Percentiles rank a stretch among this genome's conserved stretches.
These are phyloP conservation scores for Neosilurus mollespiculum DNA, from an alignment of 2,797 vertebrate genomes.

Conservation along the genomic window DNA sequence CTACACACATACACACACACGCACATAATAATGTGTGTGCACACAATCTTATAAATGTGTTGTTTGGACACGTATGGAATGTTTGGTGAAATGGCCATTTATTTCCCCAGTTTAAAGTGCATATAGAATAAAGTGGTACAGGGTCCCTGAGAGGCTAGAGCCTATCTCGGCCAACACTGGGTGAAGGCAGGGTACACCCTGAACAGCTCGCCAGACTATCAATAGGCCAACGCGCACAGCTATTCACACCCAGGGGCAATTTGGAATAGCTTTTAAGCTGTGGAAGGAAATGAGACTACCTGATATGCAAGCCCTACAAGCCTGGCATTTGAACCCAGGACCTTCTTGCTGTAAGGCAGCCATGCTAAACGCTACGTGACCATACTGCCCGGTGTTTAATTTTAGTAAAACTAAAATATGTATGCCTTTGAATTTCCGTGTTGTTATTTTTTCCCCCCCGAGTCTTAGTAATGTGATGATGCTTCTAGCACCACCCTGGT, in stretches of 20 bases:
- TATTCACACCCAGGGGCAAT: too few species aligned
- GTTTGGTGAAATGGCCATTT: background rate
- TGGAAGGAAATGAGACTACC: too few species aligned
- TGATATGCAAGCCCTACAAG: too few species aligned
- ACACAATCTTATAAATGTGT: background rate
- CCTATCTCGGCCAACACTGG: too few species aligned
- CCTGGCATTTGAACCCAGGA: too few species aligned
- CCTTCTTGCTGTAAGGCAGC: too few species aligned
- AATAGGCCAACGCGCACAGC: too few species aligned
- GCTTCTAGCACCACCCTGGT: background rate
- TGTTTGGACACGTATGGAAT: background rate
- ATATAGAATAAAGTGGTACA: background rate
- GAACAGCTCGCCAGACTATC: too few species aligned
- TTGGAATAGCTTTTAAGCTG: too few species aligned
- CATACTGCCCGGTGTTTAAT: background rate
- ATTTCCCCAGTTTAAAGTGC: background rate
- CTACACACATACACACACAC: background rate
- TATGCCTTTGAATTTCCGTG: slow-evolving; percentile 1
- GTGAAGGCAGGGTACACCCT: too few species aligned
- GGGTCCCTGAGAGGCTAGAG: too few species aligned
- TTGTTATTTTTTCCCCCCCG: background rate
- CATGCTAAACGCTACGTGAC: too few species aligned
- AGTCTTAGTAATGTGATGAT: background rate
- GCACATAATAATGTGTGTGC: background rate
- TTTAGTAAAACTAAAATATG: background rate